phyloP scores from a whole-genome alignment of 2,113 vertebrate species.

The Okapia johnstoni region DNA sequence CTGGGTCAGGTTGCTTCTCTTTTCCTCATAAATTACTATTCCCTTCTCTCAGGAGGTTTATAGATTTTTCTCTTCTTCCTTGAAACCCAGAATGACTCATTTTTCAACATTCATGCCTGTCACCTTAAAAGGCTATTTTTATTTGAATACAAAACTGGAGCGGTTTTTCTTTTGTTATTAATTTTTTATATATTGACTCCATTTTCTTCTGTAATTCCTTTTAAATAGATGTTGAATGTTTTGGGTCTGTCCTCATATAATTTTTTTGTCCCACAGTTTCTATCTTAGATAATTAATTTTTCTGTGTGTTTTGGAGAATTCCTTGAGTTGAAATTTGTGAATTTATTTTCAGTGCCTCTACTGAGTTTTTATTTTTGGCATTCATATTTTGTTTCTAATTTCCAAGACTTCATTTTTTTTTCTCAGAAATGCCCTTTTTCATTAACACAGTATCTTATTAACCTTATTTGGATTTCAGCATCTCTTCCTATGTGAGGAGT shows the following conservation, averaged over 20 bases:
- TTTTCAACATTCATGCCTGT: neutral
- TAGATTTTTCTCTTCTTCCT: neutral
- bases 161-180: neutral
- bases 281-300: neutral
- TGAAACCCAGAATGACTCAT: neutral
- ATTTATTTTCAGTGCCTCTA: neutral
- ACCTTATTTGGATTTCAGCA: neutral
- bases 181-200: neutral
- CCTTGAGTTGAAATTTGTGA: neutral
- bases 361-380: neutral
- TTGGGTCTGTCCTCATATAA: neutral
- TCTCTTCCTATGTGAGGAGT: neutral
- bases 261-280: neutral
- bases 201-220: neutral
- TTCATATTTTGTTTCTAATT: constrained; percentile 4
- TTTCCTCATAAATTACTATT: neutral
- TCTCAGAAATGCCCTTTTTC: neutral
- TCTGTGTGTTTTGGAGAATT: neutral
- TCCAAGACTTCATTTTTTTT: neutral
- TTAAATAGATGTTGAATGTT: neutral
- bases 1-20: neutral
- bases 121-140: neutral
- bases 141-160: neutral
- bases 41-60: neutral
- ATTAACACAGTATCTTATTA: neutral